These are phyloP conservation scores for Lepidurus packardi DNA, from an alignment of 1,140 invertebrate genomes.

Conservation along the genomic window DNA sequence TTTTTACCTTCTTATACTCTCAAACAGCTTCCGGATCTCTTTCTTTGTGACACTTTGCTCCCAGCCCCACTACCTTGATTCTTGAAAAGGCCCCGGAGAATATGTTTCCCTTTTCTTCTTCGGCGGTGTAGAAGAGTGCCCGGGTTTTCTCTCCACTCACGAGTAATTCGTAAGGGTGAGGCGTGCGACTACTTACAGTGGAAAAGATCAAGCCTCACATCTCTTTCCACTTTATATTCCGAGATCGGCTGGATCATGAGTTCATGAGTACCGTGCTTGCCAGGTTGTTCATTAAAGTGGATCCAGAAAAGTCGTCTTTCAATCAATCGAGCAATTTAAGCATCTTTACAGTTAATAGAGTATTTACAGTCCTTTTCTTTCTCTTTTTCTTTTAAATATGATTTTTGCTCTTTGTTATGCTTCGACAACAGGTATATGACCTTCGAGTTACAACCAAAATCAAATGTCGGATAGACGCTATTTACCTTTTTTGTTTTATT, in stretches of 20 bases:
- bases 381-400: no score
- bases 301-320: not conserved
- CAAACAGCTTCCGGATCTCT: not conserved
- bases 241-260: not conserved
- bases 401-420: no score
- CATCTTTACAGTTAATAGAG: not conserved
- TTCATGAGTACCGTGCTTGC: not conserved
- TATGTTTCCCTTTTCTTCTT: not conserved
- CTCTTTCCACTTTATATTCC: conserved; percentile 14
- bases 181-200: not conserved
- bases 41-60: not conserved
- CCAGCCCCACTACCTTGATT: not conserved
- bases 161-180: not conserved
- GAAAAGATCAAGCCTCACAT: conserved; percentile 8
- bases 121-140: not conserved
- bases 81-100: not conserved
- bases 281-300: not conserved
- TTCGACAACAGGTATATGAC: no score
- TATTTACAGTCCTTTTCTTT: no score
- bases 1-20: not conserved
- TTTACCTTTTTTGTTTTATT: no score
- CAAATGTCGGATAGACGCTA: no score
- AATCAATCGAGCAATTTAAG: not conserved
- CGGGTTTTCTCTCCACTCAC: not conserved
- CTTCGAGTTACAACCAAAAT: no score